Conservation (phyloP, 2,113 vertebrate species). For the Paedocypris sp. region DNA sequence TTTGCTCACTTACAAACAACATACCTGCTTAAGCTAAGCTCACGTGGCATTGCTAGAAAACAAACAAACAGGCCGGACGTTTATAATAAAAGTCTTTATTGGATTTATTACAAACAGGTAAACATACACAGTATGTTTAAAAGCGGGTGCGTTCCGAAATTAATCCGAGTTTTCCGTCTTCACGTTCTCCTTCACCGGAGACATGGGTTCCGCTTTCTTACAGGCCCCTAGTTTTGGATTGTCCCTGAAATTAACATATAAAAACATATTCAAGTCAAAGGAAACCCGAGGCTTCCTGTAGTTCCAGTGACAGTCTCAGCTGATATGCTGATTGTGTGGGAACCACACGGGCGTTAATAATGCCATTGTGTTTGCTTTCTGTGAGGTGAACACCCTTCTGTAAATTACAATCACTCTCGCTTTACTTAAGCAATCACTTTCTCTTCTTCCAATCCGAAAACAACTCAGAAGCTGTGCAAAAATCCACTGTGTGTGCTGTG, state of each 20-base stretch:
- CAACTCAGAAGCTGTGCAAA: neutral
- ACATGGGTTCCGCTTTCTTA: conserved; percentile 65
- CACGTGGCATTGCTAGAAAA: too few relatives aligned
- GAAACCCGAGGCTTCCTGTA: too few relatives aligned
- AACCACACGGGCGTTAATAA: too few relatives aligned
- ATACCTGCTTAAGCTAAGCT: too few relatives aligned
- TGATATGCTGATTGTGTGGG: too few relatives aligned
- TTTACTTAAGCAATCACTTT: neutral
- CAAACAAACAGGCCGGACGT: too few relatives aligned
- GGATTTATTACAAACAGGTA: conserved; percentile 3
- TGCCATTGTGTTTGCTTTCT: neutral
- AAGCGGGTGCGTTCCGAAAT: conserved; percentile 34
- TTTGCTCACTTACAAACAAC: too few relatives aligned
- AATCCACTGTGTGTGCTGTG: neutral
- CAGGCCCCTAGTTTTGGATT: conserved; percentile 55
- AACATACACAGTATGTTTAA: conserved; percentile 51
- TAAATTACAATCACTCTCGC: neutral
- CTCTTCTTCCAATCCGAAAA: too few relatives aligned
- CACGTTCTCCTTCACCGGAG: conserved; percentile 71
- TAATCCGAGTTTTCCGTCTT: conserved; percentile 49
- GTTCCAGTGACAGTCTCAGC: too few relatives aligned
- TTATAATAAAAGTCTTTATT: neutral
- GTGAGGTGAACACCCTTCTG: conserved; percentile 1
- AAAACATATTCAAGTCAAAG: neutral
- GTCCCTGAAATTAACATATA: conserved; percentile 57